Evolutionary conservation across 2,113 vertebrate genomes (phyloP).

Genomic region (Aegithalos caudatus): DNA sequence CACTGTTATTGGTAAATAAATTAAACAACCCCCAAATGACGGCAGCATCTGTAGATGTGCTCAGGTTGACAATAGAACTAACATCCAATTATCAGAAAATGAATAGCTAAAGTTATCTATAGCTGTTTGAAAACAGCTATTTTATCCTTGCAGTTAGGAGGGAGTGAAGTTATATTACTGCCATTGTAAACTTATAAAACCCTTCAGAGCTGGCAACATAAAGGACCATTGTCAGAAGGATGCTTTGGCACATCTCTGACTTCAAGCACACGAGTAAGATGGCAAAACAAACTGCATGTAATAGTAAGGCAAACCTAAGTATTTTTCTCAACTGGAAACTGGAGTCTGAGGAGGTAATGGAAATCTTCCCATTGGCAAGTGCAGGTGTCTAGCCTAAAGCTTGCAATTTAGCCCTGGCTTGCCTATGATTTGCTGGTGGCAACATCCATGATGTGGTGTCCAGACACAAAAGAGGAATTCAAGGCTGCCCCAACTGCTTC

Average conservation of each 20-base stretch:
- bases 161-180: not conserved
- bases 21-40: not conserved
- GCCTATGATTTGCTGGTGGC: not conserved
- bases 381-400: constrained; percentile 5
- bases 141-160: constrained; percentile 4
- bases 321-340: not conserved
- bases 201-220: not conserved
- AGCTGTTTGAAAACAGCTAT: constrained; percentile 36
- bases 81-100: constrained; percentile 39
- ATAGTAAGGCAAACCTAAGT: not conserved
- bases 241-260: not conserved
- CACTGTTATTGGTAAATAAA: constrained; percentile 49
- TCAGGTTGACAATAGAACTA: constrained; percentile 30
- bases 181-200: constrained; percentile 18
- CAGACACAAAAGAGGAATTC: constrained; percentile 30
- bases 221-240: constrained; percentile 21
- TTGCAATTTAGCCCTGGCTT: not conserved
- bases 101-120: constrained; percentile 29
- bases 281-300: not conserved
- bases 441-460: not conserved
- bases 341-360: not conserved
- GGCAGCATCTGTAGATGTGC: constrained; percentile 25
- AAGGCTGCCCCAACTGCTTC: not conserved
- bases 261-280: not conserved
- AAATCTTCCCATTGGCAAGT: not conserved